Percentiles rank a stretch among this genome's conserved stretches.
Conservation (phyloP, 2,113 vertebrate species). For the Chlamydotis undulata region DNA sequence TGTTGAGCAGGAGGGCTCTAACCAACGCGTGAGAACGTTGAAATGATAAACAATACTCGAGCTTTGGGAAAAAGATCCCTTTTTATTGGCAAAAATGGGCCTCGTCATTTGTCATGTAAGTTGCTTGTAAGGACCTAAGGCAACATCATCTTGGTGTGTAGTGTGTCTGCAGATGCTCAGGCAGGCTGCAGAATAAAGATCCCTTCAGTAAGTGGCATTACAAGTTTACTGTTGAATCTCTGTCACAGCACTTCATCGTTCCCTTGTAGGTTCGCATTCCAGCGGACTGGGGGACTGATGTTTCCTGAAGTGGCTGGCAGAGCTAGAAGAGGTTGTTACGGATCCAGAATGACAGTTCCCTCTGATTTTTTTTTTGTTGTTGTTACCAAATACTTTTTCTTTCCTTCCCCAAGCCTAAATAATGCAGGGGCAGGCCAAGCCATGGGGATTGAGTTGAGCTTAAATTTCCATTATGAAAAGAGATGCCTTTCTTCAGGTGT, state of each 20-base stretch:
- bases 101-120: not conserved
- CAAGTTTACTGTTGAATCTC: not conserved
- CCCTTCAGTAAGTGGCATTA: not conserved
- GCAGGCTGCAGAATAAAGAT: not conserved
- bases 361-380: not conserved
- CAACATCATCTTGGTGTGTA: not conserved
- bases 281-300: not conserved
- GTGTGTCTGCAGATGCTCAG: not conserved
- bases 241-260: not conserved
- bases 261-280: not conserved
- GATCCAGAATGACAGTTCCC: not conserved
- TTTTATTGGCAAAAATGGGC: not conserved
- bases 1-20: not conserved
- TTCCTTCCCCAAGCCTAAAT: not conserved
- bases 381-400: not conserved
- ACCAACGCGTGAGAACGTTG: not conserved
- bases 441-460: not conserved
- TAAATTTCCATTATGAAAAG: not conserved
- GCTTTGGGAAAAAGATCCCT: not conserved
- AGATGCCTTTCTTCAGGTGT: not conserved
- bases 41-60: not conserved
- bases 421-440: not conserved
- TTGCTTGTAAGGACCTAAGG: not conserved
- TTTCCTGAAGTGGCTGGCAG: not conserved
- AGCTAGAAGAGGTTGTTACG: not conserved